Evolutionary conservation across 2,888 invertebrate genomes (phyloP).

Genomic region (Zygaena filipendulae): DNA sequence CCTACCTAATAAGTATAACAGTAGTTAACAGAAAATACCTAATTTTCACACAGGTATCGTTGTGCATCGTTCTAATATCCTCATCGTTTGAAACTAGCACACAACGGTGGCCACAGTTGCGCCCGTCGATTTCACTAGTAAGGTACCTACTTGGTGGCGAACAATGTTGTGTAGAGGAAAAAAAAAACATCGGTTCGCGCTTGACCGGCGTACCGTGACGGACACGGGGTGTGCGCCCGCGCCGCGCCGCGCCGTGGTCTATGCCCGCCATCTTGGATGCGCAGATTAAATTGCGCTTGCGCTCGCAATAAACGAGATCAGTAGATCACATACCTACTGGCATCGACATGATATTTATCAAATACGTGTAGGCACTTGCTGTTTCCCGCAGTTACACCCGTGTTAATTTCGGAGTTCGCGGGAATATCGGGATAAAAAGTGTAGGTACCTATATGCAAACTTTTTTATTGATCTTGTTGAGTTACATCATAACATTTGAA

Average conservation of each 20-base stretch:
- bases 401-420: no score
- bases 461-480: no score
- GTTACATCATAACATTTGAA: no score
- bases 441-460: no score
- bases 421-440: not conserved
- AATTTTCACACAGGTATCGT: no score
- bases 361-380: not conserved
- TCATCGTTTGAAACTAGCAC: slow-evolving; percentile 44
- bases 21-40: no score
- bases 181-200: slow-evolving; percentile 48
- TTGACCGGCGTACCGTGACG: slow-evolving; percentile 47
- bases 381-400: no score
- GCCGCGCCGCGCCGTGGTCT: slow-evolving; percentile 40
- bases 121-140: slow-evolving; percentile 63
- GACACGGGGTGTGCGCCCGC: slow-evolving; percentile 60
- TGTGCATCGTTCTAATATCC: slow-evolving; percentile 65
- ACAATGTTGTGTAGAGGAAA: slow-evolving; percentile 53
- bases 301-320: no score
- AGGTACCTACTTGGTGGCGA: no score
- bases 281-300: slow-evolving; percentile 56
- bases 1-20: no score
- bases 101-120: slow-evolving; percentile 61
- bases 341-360: not conserved
- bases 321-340: slow-evolving; percentile 8
- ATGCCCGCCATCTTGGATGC: slow-evolving; percentile 50